Percentiles rank a stretch among this genome's conserved stretches.
Evolutionary conservation across 2,797 vertebrate species (phyloP).

Genomic region (Setipinna tenuifilis): DNA sequence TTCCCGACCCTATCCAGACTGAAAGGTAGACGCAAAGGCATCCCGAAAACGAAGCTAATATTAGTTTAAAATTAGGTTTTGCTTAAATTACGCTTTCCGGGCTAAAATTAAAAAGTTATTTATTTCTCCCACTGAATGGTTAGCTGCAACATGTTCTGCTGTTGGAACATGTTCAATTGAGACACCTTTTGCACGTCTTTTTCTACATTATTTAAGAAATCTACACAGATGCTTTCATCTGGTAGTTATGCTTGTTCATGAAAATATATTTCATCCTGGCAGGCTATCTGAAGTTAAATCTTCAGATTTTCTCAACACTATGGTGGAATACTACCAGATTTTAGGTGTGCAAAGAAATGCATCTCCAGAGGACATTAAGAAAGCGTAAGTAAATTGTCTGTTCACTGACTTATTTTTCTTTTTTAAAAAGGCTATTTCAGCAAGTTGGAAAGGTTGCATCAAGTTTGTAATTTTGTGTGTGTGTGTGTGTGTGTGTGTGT

Average conservation of each 20-base stretch:
- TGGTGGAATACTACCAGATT: conserved; percentile 94
- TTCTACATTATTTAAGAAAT: neutral
- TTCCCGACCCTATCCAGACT: too few species aligned
- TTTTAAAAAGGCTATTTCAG: too few species aligned
- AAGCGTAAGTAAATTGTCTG: conserved; percentile 83
- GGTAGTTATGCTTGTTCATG: neutral
- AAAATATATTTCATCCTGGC: neutral
- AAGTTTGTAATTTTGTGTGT: neutral
- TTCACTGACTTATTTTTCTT: neutral
- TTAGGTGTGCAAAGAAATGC: conserved; percentile 86
- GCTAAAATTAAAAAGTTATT: too few species aligned
- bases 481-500: neutral
- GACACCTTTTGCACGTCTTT: too few species aligned
- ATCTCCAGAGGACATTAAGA: conserved; percentile 92
- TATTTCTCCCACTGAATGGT: too few species aligned
- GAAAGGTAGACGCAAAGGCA: too few species aligned
- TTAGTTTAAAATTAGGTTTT: too few species aligned
- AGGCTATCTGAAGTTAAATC: conserved; percentile 23
- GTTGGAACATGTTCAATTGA: too few species aligned
- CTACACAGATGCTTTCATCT: neutral
- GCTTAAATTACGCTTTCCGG: too few species aligned
- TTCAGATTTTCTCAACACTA: conserved; percentile 60
- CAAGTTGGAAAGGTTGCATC: neutral
- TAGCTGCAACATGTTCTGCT: too few species aligned
- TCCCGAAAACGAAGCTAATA: too few species aligned